Evolutionary conservation across 2,888 invertebrate species (phyloP), one percentile per base, ranked within the genome.

Genomic region (Caenorhabditis macrosperma): DNA sequence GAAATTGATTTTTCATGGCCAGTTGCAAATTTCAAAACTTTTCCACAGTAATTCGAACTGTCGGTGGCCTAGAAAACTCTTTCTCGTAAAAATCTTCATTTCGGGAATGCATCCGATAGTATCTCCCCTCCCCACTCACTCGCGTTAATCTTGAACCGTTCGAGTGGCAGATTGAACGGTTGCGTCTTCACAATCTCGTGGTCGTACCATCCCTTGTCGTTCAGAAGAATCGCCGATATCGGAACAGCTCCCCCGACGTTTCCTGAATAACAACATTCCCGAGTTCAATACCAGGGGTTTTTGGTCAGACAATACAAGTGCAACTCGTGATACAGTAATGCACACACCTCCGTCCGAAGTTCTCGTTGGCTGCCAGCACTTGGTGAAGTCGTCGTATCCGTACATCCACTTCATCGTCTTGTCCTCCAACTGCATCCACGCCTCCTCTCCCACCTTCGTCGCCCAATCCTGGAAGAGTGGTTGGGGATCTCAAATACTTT

Each of bases 331-430:
- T n/a, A n/a, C n/a, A n/a, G n/a, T n/a, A n/a, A n/a, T n/a, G n/a
- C n/a, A 10, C 20, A n/a, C 1, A 81, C 78, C 85, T 33, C 88
- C 88, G 64, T 89, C 89, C 26, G 79, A 75, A n/a, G 83, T 86
- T 38, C 88, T 78, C 4, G 86, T 87, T 22, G 88, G 88, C 44
- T 85, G 81, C 88, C 88, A 89, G 67, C 89, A 89, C 63, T 86
- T 69, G 2, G 81, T 63, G 41, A 79, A 75, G 38, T 85, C 76
- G 57, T 89, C 89, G 48, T 83, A 84, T 7, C 88, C 88, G 50
- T 86, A 85, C 77, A 89, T 84, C 88, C 89, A 89, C 75, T 89
- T 89, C 87, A 88, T 85, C 5, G 85, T 87, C 55, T 85, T 83
- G 33, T 88, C 86, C 48, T 84, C 81, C 75, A 86, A 74, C 54